Evolutionary conservation across 1,140 invertebrate species (phyloP), one percentile per base, ranked within the genome.

Genomic region (Drosophila mayri): DNA sequence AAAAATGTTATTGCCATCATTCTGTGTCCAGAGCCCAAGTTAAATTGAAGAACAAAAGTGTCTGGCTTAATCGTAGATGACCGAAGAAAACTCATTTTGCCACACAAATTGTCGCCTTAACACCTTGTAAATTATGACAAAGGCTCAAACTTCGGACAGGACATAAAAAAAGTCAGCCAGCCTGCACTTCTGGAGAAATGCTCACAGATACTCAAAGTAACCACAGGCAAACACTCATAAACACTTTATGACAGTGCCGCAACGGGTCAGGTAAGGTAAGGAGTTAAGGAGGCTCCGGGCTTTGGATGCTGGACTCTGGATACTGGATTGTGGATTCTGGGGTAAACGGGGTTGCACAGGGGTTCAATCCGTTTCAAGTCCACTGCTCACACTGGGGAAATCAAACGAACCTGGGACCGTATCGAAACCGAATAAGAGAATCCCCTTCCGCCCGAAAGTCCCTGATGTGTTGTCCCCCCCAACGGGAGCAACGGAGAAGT

Each of bases 81-180:
- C 50, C 25, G 37, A 61, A 32, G 67, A 50, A 84, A 83, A 73
- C 81, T 85, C 68, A 81, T 81, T 76, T 50, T 77, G 81, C 63
- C 82, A 76, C 83, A 84, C 80, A 76, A 87, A 87, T 87, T 87
- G 84, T 74, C 83, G 85, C 76, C 73, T 77, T 88, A 88, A 84
- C 83, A 88, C 83, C 80, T 72, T 88, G 84, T 87, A 80, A 87
- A 74, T 80, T 88, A 87, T 87, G 83, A 73, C 67, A 75, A 61
- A 63, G 85, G 61, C 81, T 61, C 59, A 46, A 44, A 46, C 67
- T 64, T 67, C 70, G 78, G 72, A 54, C 60, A 67, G 65, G 65
- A 64, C 70, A 87, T 86, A 86, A 86, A 85, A 73, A 85, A 73
- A 63, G 61, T 40, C n/a, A 54, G 22, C 12, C 30, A 10, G 68